Evolutionary conservation across 2,888 invertebrate genomes (phyloP), one percentile per base, ranked within the genome.

Genomic region (Melinopterus prodromus): DNA sequence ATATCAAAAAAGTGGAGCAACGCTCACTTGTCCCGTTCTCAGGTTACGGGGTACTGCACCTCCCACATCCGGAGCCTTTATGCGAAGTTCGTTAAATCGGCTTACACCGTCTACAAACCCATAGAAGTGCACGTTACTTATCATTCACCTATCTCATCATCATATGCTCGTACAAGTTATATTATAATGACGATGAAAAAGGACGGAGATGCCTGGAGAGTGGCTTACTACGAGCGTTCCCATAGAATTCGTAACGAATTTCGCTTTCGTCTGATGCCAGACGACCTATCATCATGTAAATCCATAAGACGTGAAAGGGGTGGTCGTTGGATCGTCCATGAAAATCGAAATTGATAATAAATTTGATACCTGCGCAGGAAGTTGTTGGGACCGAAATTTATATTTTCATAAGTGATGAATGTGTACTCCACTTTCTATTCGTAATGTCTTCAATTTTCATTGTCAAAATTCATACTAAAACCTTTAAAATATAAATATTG

Each of bases 231-330:
- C 5, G 53, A 53, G 2, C 53, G 2, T 53, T 53, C 53, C 53
- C 53, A 53, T 53, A 53, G 53, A 3, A 9, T 15, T 16, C 53
- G 16, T 74, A 78, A 78, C 78, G 78, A 74, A 53, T 77, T 77
- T 77, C 77, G 77, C 38, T 77, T 53, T 76, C 70, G 71, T 53
- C 53, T 12, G 53, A 53, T 53, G 1, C 53, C 53, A 53, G 53
- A 53, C 53, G 53, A 53, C 53, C 53, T 53, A 6, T 53, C 53
- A 53, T 53, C 5, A 53, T 53, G 53, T 53, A 53, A 53, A 53
- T 53, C 0, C 53, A 12, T 53, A 0, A 9, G 5, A 53, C 1
- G 5, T 12, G 12, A 53, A 53, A 53, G 12, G 53, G 53, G 0
- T 53, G 53, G 5, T 53, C 53, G 53, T 53, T 53, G 53, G 7